These are phyloP conservation scores for Chironomus tentans DNA, from an alignment of 2,888 invertebrate genomes.

Conservation along the genomic window DNA sequence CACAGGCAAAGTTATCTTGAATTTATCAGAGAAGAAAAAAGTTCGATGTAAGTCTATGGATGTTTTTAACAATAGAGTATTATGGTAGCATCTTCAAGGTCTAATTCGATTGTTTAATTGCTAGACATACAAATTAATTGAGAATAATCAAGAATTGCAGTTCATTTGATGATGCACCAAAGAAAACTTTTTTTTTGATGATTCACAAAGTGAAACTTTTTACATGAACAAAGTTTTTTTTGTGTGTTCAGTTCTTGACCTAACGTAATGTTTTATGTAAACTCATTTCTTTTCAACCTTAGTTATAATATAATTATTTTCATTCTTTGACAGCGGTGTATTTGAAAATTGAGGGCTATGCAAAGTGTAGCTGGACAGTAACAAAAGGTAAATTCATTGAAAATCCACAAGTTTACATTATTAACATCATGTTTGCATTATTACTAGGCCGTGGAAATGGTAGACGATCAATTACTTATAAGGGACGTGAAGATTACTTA, in stretches of 20 bases:
- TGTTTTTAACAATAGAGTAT: not conserved
- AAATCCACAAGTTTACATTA: not conserved
- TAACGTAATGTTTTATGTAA: slow-evolving; percentile 1
- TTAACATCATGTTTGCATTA: not conserved
- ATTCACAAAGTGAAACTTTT: slow-evolving; percentile 32
- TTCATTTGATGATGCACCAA: slow-evolving; percentile 32
- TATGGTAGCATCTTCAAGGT: not conserved
- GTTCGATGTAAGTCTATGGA: slow-evolving; percentile 35
- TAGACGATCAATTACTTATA: slow-evolving; percentile 38
- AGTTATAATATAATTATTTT: not conserved
- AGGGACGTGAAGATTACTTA: slow-evolving; percentile 48
- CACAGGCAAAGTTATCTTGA: slow-evolving; percentile 34
- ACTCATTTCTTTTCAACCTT: not conserved
- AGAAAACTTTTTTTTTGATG: slow-evolving; percentile 35
- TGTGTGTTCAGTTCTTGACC: not conserved
- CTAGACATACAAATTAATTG: not conserved
- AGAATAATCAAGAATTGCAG: slow-evolving; percentile 25
- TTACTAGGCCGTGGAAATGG: slow-evolving; percentile 39
- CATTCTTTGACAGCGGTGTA: slow-evolving; percentile 43
- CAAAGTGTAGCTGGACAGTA: slow-evolving; percentile 45
- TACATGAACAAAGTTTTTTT: not conserved
- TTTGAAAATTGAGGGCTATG: slow-evolving; percentile 45
- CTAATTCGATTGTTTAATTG: not conserved
- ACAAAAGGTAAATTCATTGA: slow-evolving; percentile 14
- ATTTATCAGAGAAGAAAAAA: slow-evolving; percentile 36